Percentiles rank a stretch among this genome's conserved stretches.
Evolutionary conservation across 2,888 invertebrate species (phyloP).

Genomic region (Yponomeuta evonymella): DNA sequence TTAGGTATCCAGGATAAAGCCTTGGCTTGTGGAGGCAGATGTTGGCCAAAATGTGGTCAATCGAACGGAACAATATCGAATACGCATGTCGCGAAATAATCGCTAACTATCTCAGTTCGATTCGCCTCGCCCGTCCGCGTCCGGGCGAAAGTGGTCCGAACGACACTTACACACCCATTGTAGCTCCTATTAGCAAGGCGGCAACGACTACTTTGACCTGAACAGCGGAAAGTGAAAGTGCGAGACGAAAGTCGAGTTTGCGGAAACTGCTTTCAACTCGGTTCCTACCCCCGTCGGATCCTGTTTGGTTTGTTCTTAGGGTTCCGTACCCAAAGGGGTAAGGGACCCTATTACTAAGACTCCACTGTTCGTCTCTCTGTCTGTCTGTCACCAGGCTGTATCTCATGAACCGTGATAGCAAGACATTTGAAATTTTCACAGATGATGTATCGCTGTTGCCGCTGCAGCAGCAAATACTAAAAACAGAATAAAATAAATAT

Average conservation of each 20-base stretch:
- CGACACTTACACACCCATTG: background rate
- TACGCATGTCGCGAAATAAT: slow-evolving; percentile 4
- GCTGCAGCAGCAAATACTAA: too few relatives aligned
- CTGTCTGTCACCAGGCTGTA: too few relatives aligned
- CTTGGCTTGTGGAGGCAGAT: too few relatives aligned
- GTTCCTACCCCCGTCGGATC: background rate
- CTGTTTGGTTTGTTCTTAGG: background rate
- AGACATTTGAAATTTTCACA: too few relatives aligned
- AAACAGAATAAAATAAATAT: too few relatives aligned
- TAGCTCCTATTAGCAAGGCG: background rate
- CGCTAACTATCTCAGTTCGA: slow-evolving; percentile 1
- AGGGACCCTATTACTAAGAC: too few relatives aligned
- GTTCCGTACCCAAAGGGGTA: too few relatives aligned
- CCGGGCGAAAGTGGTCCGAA: slow-evolving; percentile 1
- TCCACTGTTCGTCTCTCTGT: too few relatives aligned
- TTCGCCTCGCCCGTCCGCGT: background rate
- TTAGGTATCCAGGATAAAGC: too few relatives aligned
- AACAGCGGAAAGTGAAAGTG: slow-evolving; percentile 40
- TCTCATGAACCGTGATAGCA: too few relatives aligned
- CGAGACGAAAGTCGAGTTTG: slow-evolving; percentile 26
- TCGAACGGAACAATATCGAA: background rate
- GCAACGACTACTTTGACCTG: too few relatives aligned
- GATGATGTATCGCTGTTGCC: too few relatives aligned
- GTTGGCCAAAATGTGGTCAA: background rate
- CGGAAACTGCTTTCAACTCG: slow-evolving; percentile 40